phyloP scores from a whole-genome alignment of 1,140 invertebrate species.

The Colletes latitarsis region DNA sequence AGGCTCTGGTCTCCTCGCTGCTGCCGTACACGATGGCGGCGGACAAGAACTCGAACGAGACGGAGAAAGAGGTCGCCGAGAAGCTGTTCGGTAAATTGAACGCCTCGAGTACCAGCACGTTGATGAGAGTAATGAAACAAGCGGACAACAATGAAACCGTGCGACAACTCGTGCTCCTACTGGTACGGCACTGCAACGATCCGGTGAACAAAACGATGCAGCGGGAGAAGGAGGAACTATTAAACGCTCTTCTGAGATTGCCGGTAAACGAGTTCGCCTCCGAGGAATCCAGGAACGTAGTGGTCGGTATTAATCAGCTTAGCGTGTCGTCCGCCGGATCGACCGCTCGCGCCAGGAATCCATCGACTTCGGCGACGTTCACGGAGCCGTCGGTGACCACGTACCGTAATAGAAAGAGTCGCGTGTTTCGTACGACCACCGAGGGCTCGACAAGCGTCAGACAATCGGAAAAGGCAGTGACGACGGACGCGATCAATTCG shows the following conservation, averaged over 20 bases:
- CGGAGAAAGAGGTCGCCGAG: slow-evolving; percentile 80
- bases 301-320: slow-evolving; percentile 73
- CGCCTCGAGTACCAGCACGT: slow-evolving; percentile 86
- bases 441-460: slow-evolving; percentile 52
- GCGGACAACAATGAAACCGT: slow-evolving; percentile 89
- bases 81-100: slow-evolving; percentile 89
- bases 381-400: slow-evolving; percentile 73
- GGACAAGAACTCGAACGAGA: slow-evolving; percentile 10
- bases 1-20: slow-evolving; percentile 22
- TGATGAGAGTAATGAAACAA: slow-evolving; percentile 90
- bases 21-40: slow-evolving; percentile 20
- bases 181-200: slow-evolving; percentile 88
- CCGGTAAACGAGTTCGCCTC: slow-evolving; percentile 79
- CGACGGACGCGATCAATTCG: slow-evolving; percentile 77
- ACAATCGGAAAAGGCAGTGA: slow-evolving; percentile 58
- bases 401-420: slow-evolving; percentile 72
- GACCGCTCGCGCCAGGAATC: background rate
- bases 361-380: background rate
- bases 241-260: slow-evolving; percentile 85
- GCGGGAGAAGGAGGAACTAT: slow-evolving; percentile 84
- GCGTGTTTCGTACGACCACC: slow-evolving; percentile 70
- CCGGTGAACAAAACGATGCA: slow-evolving; percentile 84
- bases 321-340: slow-evolving; percentile 66
- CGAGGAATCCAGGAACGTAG: slow-evolving; percentile 72
- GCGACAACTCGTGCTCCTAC: slow-evolving; percentile 86